These are phyloP conservation scores for Hypomecis punctinalis DNA, from an alignment of 2,888 invertebrate genomes.

Conservation along the genomic window DNA sequence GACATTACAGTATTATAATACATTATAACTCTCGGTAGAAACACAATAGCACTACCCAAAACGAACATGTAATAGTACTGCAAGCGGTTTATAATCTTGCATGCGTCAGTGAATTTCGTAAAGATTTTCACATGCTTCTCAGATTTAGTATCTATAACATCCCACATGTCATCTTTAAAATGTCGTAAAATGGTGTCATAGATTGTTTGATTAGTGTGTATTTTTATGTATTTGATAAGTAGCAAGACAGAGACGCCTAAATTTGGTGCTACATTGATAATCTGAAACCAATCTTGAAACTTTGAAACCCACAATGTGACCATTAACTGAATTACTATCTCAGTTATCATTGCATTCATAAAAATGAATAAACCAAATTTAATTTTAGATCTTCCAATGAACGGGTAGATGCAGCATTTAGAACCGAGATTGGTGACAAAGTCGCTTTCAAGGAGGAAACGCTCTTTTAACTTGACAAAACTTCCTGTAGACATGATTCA, in stretches of 20 bases:
- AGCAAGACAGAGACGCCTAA: slow-evolving; percentile 68
- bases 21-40: slow-evolving; percentile 71
- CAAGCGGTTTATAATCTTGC: slow-evolving; percentile 57
- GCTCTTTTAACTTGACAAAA: slow-evolving; percentile 45
- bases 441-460: slow-evolving; percentile 57
- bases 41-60: slow-evolving; percentile 57
- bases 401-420: slow-evolving; percentile 66
- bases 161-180: slow-evolving; percentile 62
- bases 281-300: slow-evolving; percentile 62
- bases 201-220: slow-evolving; percentile 54
- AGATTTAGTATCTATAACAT: slow-evolving; percentile 50
- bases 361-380: slow-evolving; percentile 51
- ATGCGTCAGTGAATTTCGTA: slow-evolving; percentile 51
- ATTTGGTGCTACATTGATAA: slow-evolving; percentile 71
- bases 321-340: slow-evolving; percentile 60
- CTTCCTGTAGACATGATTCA: slow-evolving; percentile 41
- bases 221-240: slow-evolving; percentile 61
- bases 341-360: slow-evolving; percentile 49
- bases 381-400: slow-evolving; percentile 53
- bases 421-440: slow-evolving; percentile 56
- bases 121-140: slow-evolving; percentile 55
- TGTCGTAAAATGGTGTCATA: slow-evolving; percentile 63
- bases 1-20: slow-evolving; percentile 56
- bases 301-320: slow-evolving; percentile 57
- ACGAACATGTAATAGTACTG: slow-evolving; percentile 58